phyloP scores from a whole-genome alignment of 2,113 vertebrate genomes.

The Perca flavescens region DNA sequence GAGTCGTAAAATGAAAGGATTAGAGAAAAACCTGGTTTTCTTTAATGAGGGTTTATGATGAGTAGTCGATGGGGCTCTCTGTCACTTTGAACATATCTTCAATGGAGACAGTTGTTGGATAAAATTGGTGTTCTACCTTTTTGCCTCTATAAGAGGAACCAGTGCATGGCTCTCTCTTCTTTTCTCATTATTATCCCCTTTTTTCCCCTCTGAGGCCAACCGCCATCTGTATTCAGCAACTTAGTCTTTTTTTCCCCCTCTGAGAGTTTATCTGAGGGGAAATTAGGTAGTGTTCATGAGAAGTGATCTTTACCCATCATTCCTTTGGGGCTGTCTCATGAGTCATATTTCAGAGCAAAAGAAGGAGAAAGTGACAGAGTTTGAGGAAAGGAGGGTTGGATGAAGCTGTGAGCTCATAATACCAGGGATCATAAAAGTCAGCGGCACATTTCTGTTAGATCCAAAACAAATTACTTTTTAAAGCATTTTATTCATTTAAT shows the following conservation, averaged over 20 bases:
- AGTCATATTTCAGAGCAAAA: conserved; percentile 74
- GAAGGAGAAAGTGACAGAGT: conserved; percentile 43
- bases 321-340: conserved; percentile 68
- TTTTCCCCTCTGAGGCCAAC: conserved; percentile 15
- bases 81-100: conserved; percentile 52
- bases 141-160: conserved; percentile 5
- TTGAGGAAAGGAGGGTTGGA: neutral
- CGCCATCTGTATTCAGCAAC: conserved; percentile 26
- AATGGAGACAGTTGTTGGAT: conserved; percentile 30
- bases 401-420: conserved; percentile 6
- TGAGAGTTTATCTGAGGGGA: conserved; percentile 62
- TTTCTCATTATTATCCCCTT: conserved; percentile 12
- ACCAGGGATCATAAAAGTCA: conserved; percentile 1
- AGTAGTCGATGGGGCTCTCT: conserved; percentile 27
- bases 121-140: conserved; percentile 23
- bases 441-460: neutral
- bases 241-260: conserved; percentile 19
- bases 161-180: conserved; percentile 14
- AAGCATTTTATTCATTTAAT: neutral
- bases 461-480: neutral
- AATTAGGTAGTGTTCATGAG: conserved; percentile 69
- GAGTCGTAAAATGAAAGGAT: conserved; percentile 55
- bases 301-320: conserved; percentile 73
- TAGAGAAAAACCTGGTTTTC: conserved; percentile 15
- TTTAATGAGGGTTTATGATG: conserved; percentile 67